Evolutionary conservation across 2,888 invertebrate species (phyloP).

Genomic region (Drymonia ruficornis): DNA sequence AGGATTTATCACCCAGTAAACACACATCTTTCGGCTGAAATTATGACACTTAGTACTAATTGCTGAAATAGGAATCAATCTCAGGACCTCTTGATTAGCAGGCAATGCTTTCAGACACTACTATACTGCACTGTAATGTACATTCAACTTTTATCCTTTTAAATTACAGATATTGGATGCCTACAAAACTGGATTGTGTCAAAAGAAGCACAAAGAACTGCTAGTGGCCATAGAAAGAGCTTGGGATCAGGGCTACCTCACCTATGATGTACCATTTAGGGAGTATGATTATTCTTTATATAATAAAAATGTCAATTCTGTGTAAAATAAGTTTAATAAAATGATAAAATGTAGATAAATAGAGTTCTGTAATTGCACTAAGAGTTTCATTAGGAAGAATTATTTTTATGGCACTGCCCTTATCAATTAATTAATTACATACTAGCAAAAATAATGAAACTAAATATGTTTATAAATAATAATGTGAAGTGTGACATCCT

Average conservation of each 20-base stretch:
- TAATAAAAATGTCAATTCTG: slow-evolving; percentile 44
- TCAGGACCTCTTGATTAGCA: too few species aligned
- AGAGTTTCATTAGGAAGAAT: slow-evolving; percentile 12
- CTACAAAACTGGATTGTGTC: slow-evolving; percentile 92
- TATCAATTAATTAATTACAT: background rate
- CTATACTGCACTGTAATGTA: too few species aligned
- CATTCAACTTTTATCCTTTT: slow-evolving; percentile 4
- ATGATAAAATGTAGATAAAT: slow-evolving; percentile 23
- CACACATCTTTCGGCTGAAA: too few species aligned
- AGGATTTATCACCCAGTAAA: too few species aligned
- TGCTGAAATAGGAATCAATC: too few species aligned
- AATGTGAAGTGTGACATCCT: too few species aligned
- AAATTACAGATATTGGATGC: slow-evolving; percentile 84
- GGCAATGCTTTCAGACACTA: too few species aligned
- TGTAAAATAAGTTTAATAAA: slow-evolving; percentile 25
- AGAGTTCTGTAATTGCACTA: slow-evolving; percentile 27
- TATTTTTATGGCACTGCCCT: slow-evolving; percentile 16
- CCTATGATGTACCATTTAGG: slow-evolving; percentile 93
- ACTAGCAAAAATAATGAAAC: too few species aligned
- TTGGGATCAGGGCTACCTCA: slow-evolving; percentile 91
- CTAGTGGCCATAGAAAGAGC: slow-evolving; percentile 91
- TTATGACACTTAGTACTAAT: too few species aligned
- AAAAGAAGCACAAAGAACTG: slow-evolving; percentile 90
- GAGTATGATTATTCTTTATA: slow-evolving; percentile 94
- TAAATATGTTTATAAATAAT: too few species aligned